phyloP scores from a whole-genome alignment of 2,113 vertebrate genomes.

The Saguinus imperator region DNA sequence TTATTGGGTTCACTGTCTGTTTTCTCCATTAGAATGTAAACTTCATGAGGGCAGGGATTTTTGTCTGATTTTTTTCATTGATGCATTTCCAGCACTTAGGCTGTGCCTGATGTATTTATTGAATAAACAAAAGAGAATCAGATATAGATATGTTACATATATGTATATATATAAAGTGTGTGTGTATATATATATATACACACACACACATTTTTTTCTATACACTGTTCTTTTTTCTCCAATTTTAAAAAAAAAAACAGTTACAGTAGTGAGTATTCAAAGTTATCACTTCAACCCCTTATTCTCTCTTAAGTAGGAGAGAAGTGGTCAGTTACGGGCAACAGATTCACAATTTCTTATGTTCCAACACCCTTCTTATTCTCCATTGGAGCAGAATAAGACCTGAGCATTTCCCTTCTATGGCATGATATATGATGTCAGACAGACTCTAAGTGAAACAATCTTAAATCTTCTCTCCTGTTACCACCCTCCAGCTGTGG shows the following conservation, averaged over 20 bases:
- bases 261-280: neutral
- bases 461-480: neutral
- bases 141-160: neutral
- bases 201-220: neutral
- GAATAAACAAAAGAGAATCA: neutral
- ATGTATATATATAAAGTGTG: neutral
- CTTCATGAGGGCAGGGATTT: neutral
- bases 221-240: neutral
- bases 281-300: neutral
- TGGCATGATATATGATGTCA: rapidly evolving
- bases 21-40: neutral
- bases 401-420: neutral
- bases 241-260: neutral
- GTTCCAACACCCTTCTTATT: neutral
- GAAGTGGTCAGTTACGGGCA: neutral
- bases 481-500: neutral
- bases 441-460: neutral
- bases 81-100: neutral
- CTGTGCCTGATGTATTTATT: neutral
- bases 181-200: neutral
- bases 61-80: neutral
- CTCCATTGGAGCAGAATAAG: neutral
- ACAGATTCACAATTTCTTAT: too few relatives aligned
- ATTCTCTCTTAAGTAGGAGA: neutral
- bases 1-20: neutral